These are phyloP conservation scores for Heteractis magnifica DNA, from an alignment of 92 coral and sea anemone genomes.

Conservation along the genomic window DNA sequence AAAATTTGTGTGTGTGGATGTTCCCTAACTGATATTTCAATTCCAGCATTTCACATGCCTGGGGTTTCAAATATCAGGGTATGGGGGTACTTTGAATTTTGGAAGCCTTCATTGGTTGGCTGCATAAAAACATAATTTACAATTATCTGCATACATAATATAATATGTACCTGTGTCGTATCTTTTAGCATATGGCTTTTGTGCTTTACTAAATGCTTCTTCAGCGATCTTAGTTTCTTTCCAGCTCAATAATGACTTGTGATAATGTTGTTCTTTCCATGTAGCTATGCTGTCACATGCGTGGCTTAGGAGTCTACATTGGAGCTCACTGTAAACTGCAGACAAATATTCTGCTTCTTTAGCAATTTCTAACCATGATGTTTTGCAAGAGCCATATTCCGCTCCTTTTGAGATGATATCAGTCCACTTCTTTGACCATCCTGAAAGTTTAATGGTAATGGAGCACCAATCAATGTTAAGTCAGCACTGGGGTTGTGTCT, in stretches of 20 bases:
- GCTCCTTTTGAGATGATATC: conserved; percentile 69
- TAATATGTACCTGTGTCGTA: conserved; percentile 64
- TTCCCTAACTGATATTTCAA: too few relatives aligned
- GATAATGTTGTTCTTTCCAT: conserved; percentile 86
- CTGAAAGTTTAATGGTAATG: conserved; percentile 23
- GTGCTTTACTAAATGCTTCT: conserved; percentile 83
- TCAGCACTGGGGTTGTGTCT: neutral
- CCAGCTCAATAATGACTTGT: conserved; percentile 84
- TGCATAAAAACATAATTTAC: too few relatives aligned
- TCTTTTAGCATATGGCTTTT: conserved; percentile 84
- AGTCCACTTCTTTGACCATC: conserved; percentile 89
- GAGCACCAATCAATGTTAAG: neutral
- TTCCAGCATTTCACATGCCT: too few relatives aligned
- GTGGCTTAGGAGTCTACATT: conserved; percentile 46
- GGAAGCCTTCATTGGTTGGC: too few relatives aligned
- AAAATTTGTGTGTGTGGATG: too few relatives aligned
- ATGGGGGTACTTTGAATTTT: too few relatives aligned
- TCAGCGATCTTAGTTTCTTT: conserved; percentile 86
- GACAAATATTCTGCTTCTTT: conserved; percentile 84
- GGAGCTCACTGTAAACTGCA: conserved; percentile 69
- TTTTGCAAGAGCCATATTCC: conserved; percentile 77
- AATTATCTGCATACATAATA: neutral
- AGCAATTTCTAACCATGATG: conserved; percentile 67
- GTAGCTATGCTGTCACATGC: conserved; percentile 66
- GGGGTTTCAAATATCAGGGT: too few relatives aligned